These are phyloP conservation scores for Lepilemur ruficaudatus DNA, from an alignment of 2,797 vertebrate genomes.

Conservation along the genomic window DNA sequence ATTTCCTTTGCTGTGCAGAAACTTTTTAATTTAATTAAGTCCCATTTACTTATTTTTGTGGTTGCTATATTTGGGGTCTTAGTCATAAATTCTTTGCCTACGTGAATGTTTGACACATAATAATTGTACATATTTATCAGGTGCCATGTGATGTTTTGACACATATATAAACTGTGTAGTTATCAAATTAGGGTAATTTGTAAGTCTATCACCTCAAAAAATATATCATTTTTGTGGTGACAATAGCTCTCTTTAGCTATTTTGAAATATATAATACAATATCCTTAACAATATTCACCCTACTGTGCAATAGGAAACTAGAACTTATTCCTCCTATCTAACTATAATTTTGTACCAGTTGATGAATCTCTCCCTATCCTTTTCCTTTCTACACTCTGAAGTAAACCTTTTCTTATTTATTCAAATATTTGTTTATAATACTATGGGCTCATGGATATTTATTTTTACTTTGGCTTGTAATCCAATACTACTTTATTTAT, in stretches of 20 bases:
- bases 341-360: neutral
- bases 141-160: neutral
- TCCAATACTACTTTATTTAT: neutral
- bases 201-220: neutral
- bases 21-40: too few relatives aligned
- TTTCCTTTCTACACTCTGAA: neutral
- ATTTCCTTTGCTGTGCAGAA: too few relatives aligned
- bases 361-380: neutral
- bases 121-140: neutral
- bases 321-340: neutral
- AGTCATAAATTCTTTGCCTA: too few relatives aligned
- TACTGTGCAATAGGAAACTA: neutral
- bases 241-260: neutral
- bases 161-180: neutral
- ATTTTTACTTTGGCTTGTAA: neutral
- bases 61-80: too few relatives aligned
- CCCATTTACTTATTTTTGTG: too few relatives aligned
- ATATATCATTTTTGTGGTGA: neutral
- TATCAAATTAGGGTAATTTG: neutral
- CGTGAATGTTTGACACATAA: neutral
- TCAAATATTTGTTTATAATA: neutral
- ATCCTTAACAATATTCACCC: neutral
- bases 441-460: neutral
- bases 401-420: neutral
- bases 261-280: neutral